phyloP scores from a whole-genome alignment of 1,140 invertebrate species.

The Drosophila bocki region DNA sequence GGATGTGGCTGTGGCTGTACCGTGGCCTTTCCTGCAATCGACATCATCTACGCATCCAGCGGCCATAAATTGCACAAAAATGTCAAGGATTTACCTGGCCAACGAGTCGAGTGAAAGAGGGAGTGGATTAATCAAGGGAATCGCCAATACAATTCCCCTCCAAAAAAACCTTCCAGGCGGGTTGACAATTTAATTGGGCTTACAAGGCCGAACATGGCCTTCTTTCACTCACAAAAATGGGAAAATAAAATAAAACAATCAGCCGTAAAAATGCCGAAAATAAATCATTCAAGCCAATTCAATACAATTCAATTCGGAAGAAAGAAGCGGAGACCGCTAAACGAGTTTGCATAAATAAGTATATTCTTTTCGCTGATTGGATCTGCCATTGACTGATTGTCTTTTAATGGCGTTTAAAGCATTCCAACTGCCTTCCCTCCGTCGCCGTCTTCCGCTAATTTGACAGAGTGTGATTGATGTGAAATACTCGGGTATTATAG shows the following conservation, averaged over 20 bases:
- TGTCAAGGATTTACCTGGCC: slow-evolving; percentile 67
- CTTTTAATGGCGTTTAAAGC: slow-evolving; percentile 72
- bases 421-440: slow-evolving; percentile 23
- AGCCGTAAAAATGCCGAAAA: slow-evolving; percentile 36
- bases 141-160: slow-evolving; percentile 42
- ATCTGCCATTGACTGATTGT: slow-evolving; percentile 70
- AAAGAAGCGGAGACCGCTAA: slow-evolving; percentile 19
- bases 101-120: slow-evolving; percentile 49
- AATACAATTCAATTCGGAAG: slow-evolving; percentile 20
- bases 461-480: slow-evolving; percentile 70
- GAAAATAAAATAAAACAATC: slow-evolving; percentile 15
- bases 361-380: slow-evolving; percentile 69
- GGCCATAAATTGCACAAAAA: slow-evolving; percentile 69
- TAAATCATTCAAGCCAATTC: slow-evolving; percentile 33
- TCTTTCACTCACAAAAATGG: slow-evolving; percentile 21
- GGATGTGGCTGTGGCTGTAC: slow-evolving; percentile 25
- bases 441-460: slow-evolving; percentile 43
- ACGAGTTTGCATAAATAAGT: slow-evolving; percentile 61
- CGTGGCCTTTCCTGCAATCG: slow-evolving; percentile 52
- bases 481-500: slow-evolving; percentile 21
- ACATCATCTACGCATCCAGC: slow-evolving; percentile 47
- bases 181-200: slow-evolving; percentile 76
- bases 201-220: slow-evolving; percentile 31
- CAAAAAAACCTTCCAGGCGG: slow-evolving; percentile 9
- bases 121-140: slow-evolving; percentile 52